Evolutionary conservation across 2,888 invertebrate species (phyloP).

Genomic region (Capitulum mitella): DNA sequence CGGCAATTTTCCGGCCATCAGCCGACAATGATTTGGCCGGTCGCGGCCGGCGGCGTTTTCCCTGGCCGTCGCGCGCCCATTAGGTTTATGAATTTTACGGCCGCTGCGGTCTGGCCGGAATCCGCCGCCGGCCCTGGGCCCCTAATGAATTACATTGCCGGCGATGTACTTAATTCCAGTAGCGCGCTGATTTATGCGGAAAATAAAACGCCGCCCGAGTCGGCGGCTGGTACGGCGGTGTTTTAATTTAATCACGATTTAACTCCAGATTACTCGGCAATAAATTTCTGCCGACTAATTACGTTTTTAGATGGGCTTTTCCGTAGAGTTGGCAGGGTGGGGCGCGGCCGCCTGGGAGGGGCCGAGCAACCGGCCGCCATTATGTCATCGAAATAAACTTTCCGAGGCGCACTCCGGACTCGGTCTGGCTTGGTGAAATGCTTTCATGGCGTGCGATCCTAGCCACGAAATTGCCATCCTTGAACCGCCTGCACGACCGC

Average conservation of each 20-base stretch:
- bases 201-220: constrained; percentile 1
- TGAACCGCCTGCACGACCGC: too few species aligned
- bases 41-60: neutral
- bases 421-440: too few species aligned
- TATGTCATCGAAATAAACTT: neutral
- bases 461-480: too few species aligned
- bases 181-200: constrained; percentile 17
- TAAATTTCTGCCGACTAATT: constrained; percentile 15
- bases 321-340: neutral
- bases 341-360: neutral
- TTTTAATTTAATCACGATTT: constrained; percentile 23
- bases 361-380: neutral
- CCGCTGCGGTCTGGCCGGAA: neutral
- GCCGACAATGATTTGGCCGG: neutral
- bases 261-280: constrained; percentile 17
- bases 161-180: constrained; percentile 16
- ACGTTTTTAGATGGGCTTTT: constrained; percentile 19
- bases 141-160: constrained; percentile 10
- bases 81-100: neutral
- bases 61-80: neutral
- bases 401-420: too few species aligned
- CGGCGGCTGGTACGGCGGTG: constrained; percentile 3
- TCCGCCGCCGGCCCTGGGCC: neutral
- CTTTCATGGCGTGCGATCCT: too few species aligned
- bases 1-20: constrained; percentile 22